Evolutionary conservation across 2,888 invertebrate species (phyloP).

Genomic region (Stramonita haemastoma): DNA sequence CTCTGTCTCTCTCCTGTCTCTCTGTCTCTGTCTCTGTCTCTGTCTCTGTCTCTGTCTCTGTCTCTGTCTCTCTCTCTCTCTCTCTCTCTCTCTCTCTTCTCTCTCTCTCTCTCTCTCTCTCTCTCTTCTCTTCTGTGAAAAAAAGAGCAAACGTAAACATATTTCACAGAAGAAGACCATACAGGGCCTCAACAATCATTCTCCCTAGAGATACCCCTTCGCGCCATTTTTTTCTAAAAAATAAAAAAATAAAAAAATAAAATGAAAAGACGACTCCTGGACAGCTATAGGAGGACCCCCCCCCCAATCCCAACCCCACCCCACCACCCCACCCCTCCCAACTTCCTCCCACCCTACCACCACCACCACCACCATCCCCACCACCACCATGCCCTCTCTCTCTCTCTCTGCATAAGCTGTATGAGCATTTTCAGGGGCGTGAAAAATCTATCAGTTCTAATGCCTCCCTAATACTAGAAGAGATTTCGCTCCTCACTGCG

Average conservation of each 20-base stretch:
- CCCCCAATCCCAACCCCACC: neutral
- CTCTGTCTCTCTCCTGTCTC: no score
- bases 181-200: no score
- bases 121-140: no score
- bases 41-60: neutral
- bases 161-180: no score
- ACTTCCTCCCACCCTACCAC: neutral
- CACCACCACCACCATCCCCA: neutral
- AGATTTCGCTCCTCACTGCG: neutral
- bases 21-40: no score
- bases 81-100: neutral
- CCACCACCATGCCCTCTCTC: neutral
- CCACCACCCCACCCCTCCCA: neutral
- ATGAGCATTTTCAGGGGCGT: neutral
- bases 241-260: no score
- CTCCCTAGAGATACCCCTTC: no score
- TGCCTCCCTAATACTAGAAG: constrained; percentile 7
- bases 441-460: constrained; percentile 27
- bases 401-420: neutral
- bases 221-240: no score
- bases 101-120: neutral
- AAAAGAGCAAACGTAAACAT: no score
- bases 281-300: no score
- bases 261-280: no score
- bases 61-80: neutral